These are phyloP conservation scores for Diplolepis rosae DNA, from an alignment of 2,888 invertebrate genomes.

Conservation along the genomic window DNA sequence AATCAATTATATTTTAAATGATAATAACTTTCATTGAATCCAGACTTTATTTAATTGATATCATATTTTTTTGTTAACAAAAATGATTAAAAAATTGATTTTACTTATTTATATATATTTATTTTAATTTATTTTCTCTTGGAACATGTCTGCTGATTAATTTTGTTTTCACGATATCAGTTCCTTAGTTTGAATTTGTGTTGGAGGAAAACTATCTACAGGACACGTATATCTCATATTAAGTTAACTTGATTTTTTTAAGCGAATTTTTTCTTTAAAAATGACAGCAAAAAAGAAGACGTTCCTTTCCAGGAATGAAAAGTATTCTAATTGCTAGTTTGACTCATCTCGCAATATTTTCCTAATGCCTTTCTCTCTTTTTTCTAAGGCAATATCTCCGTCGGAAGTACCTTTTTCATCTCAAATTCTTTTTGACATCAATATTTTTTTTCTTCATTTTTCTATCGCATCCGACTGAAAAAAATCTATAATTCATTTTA, in stretches of 20 bases:
- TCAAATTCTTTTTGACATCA: constrained; percentile 33
- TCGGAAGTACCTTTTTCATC: constrained; percentile 41
- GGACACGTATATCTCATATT: neutral
- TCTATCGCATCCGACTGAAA: neutral
- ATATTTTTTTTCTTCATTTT: neutral
- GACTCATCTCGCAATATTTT: constrained; percentile 61
- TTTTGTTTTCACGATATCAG: too few relatives aligned
- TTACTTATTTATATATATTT: too few relatives aligned
- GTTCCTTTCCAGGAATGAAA: constrained; percentile 45
- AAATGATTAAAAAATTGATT: too few relatives aligned
- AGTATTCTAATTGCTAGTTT: constrained; percentile 52
- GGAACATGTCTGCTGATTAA: too few relatives aligned
- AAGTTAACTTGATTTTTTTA: neutral
- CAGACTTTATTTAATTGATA: too few relatives aligned
- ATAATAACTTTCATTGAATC: too few relatives aligned
- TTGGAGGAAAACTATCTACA: too few relatives aligned
- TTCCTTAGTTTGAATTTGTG: too few relatives aligned
- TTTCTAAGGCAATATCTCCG: constrained; percentile 51
- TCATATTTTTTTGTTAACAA: too few relatives aligned
- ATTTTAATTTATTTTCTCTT: too few relatives aligned
- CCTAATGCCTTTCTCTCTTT: constrained; percentile 55
- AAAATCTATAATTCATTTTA: constrained; percentile 13
- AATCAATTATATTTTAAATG: too few relatives aligned
- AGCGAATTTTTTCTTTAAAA: constrained; percentile 20
- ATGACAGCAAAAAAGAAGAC: constrained; percentile 33